Base-by-base conservation (phyloP, 2,888 invertebrate genomes). In the Anaspis maculata region DNA sequence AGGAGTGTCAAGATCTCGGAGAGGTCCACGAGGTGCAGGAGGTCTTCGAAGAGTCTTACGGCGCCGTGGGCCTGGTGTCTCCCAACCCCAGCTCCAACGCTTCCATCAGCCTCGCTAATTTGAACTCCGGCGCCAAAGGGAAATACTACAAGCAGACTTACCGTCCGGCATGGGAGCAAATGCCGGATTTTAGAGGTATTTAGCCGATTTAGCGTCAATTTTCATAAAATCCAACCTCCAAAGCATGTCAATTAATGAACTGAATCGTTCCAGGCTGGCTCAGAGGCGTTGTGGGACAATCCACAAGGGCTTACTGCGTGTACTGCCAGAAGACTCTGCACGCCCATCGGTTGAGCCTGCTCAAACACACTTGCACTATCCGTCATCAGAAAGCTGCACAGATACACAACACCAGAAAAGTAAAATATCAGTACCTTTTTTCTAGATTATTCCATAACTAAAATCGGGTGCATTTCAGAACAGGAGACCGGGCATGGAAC, bases 341-440 rank as follows among this genome's bases (percentile, higher is more conserved):
- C 52, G 75, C 75, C 3, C 75, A 75, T 57, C 62, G 74, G 34
- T 54, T 74, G 7, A 74, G 74, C 31, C 57, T 76, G 23, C 45
- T 75, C 24, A 75, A 76, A 44, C 76, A 76, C 45, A 74, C 73
- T 24, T 73, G 73, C 37, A 74, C 75, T 0, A 69, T 73, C 50
- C 67, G 73, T 35, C 76, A 76, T 54, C 73, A 73, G 41, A 69
- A 72, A 47, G 67, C 67, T 3, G 64, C 66, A 5, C 66, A 66
- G 41, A 38, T 57, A 13, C 55, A 59, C 37, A 52, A 44, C 21
- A 48, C 49, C n/a, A 39, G 57, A 37, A 54, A 57, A 48, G 59
- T 59, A 49, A 22, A 13, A 27, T 13, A 25, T 9, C n/a, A n/a
- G n/a, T n/a, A n/a, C n/a, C n/a, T n/a, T n/a, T n/a, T n/a, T n/a